phyloP scores from a whole-genome alignment of 1,140 invertebrate species.

The Meloidogyne chitwoodi region DNA sequence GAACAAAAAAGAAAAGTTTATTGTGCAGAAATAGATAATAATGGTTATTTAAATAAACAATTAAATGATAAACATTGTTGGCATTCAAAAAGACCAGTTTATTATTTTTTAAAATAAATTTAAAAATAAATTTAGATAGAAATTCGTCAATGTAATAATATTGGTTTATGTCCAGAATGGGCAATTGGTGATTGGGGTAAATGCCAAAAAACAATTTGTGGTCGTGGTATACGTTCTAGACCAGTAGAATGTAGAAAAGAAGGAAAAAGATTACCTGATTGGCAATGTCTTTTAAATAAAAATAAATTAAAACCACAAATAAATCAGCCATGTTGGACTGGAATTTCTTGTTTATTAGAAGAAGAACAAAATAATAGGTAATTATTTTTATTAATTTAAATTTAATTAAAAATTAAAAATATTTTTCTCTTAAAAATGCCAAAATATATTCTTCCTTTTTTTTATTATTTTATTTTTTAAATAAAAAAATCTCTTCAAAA shows the following conservation, averaged over 20 bases:
- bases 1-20: slow-evolving; percentile 65
- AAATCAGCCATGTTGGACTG: slow-evolving; percentile 35
- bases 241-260: slow-evolving; percentile 38
- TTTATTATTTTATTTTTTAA: too few relatives aligned
- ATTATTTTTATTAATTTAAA: not conserved
- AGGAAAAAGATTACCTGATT: slow-evolving; percentile 12
- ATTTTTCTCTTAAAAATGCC: too few relatives aligned
- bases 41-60: not conserved
- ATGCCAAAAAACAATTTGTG: slow-evolving; percentile 64
- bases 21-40: slow-evolving; percentile 33
- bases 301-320: slow-evolving; percentile 27
- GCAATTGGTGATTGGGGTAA: slow-evolving; percentile 29
- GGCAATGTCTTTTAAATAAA: slow-evolving; percentile 3
- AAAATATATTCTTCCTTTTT: too few relatives aligned
- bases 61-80: slow-evolving; percentile 44
- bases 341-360: slow-evolving; percentile 56
- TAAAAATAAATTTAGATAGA: slow-evolving; percentile 1
- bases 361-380: slow-evolving; percentile 22
- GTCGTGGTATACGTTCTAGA: slow-evolving; percentile 63
- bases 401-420: not conserved
- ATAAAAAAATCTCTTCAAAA: too few relatives aligned
- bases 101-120: not conserved
- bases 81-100: slow-evolving; percentile 30
- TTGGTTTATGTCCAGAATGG: slow-evolving; percentile 20
- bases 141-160: slow-evolving; percentile 5